Evolutionary conservation across 2,113 vertebrate species (phyloP), one percentile per base, ranked within the genome.

Genomic region (Abramis brama): DNA sequence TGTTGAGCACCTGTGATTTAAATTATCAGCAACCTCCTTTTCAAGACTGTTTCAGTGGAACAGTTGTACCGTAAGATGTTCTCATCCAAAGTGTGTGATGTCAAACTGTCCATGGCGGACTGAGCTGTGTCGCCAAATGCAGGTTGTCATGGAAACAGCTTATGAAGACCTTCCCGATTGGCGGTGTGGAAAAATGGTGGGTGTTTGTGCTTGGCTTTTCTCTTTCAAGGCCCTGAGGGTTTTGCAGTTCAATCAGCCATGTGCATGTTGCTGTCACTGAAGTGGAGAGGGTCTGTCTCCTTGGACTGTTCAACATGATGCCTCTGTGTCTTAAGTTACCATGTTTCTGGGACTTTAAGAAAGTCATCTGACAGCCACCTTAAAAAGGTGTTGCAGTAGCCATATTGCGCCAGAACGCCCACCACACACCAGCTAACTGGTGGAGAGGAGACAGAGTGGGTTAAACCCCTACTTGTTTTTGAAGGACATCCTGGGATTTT

Each of bases 61-160:
- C 36, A 27, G 57, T 6, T 55, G 17, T 47, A 74, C 36, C 12
- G 27, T n/a, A 33, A 33, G 10, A n/a, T 39, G 55, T 59, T 60
- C 55, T 10, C 23, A 10, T 71, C 68, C 36, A 43, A 71, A 70
- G 10, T 59, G 10, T 79, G 10, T n/a, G 6, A 23, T 78, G 9
- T 78, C 50, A 57, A 36, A 59, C 52, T 39, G 55, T 39, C 52
- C 19, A 59, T 78, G 19, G n/a, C 12, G 17, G 13, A 27, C n/a
- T n/a, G 17, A 78, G 76, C 10, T 59, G 33, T 4, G 55, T 79
- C 27, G 5, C 84, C 23, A 43, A 0, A 88, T 60, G 77, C 39
- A 66, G n/a, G 39, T 94, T 89, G 21, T 91, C 91, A 91, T 91
- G 88, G 93, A 90, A 94, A 94, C 92, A 85, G 90, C 92, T 91